Conservation (phyloP, 2,113 vertebrate species). For the Eonycteris spelaea region DNA sequence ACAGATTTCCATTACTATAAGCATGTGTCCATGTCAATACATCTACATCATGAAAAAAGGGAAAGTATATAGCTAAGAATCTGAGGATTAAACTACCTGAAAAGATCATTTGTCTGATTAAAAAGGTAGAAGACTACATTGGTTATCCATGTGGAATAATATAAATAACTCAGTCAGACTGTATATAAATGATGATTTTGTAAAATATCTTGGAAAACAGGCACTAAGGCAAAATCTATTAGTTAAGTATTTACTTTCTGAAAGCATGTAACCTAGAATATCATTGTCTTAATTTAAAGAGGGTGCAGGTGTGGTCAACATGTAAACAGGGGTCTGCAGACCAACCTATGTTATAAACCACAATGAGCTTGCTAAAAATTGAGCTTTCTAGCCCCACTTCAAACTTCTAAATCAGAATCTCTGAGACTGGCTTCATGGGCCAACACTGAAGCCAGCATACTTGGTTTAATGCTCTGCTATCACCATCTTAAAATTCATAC, state of each 20-base stretch:
- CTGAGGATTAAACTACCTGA: neutral
- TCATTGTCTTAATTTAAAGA: neutral
- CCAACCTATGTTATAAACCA: neutral
- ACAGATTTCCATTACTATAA: neutral
- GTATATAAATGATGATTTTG: neutral
- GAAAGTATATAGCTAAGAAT: neutral
- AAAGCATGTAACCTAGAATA: neutral
- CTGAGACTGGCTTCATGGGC: neutral
- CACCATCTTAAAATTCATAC: neutral
- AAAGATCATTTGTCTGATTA: neutral
- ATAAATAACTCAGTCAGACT: neutral
- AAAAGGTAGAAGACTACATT: neutral
- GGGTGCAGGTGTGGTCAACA: fast-evolving
- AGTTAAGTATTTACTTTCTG: neutral
- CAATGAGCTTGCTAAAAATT: neutral
- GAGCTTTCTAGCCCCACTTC: neutral
- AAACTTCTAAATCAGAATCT: neutral
- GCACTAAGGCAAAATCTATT: neutral
- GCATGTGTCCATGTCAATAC: neutral
- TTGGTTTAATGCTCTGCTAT: neutral
- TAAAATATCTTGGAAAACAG: neutral
- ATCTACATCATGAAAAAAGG: neutral
- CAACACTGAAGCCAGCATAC: neutral
- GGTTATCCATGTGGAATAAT: neutral
- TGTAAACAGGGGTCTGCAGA: neutral